A percentile compares a stretch with the other conserved stretches of the same genome.
Evolutionary conservation across 2,888 invertebrate species (phyloP).

Genomic region (Incurvaria masculella): DNA sequence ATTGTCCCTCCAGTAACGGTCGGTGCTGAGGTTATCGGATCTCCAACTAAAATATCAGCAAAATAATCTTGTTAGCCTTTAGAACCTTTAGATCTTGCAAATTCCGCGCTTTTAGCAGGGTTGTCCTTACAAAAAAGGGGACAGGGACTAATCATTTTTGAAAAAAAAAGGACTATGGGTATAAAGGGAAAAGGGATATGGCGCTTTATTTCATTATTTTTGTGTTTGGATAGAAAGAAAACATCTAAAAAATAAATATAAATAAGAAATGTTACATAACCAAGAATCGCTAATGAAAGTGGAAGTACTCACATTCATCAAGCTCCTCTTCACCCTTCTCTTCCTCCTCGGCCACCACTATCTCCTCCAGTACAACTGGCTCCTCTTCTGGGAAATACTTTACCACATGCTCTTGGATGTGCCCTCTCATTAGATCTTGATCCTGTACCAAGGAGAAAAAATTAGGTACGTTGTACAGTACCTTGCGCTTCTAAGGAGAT

Average conservation of each 20-base stretch:
- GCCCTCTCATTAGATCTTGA: conserved; percentile 56
- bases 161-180: no score
- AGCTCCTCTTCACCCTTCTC: conserved; percentile 24
- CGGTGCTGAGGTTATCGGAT: conserved; percentile 2
- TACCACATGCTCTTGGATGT: conserved; percentile 60
- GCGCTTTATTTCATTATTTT: no score
- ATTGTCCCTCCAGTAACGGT: conserved; percentile 3
- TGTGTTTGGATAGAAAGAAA: no score
- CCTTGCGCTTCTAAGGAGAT: not conserved
- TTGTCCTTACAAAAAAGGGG: no score
- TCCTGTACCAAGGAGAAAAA: conserved; percentile 46
- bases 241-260: not conserved
- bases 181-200: no score
- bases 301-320: conserved; percentile 23
- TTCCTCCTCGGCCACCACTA: conserved; percentile 38
- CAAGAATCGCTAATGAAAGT: not conserved
- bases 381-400: conserved; percentile 56
- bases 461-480: not conserved
- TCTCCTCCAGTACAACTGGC: conserved; percentile 43
- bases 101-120: no score
- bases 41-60: conserved; percentile 1
- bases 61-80: no score
- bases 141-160: no score
- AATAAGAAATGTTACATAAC: not conserved
- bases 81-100: no score